Percentiles rank a stretch among this genome's conserved stretches.
Conservation (phyloP, 1,140 invertebrate genomes). For the Thaumatotibia leucotreta region DNA sequence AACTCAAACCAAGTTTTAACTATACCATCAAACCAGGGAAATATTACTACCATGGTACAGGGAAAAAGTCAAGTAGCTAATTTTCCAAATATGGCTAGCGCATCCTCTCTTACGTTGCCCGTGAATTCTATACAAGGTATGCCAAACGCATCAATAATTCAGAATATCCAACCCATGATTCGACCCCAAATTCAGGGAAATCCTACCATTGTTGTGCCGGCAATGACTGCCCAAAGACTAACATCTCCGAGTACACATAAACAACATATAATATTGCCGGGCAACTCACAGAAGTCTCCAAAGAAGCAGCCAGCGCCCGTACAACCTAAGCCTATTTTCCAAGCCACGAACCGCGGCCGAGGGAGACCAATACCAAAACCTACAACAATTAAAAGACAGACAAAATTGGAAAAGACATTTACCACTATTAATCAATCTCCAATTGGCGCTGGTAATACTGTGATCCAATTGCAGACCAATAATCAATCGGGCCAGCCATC, state of each 20-base stretch:
- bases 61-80: conserved; percentile 68
- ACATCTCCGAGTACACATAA: conserved; percentile 68
- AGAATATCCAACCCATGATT: conserved; percentile 71
- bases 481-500: conserved; percentile 76
- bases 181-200: conserved; percentile 67
- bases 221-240: conserved; percentile 67
- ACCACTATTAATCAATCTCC: conserved; percentile 66
- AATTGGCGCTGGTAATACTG: conserved; percentile 60
- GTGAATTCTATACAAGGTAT: conserved; percentile 73
- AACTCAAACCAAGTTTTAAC: conserved; percentile 72
- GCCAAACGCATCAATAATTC: conserved; percentile 63
- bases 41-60: conserved; percentile 61
- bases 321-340: conserved; percentile 73
- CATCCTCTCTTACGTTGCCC: conserved; percentile 66
- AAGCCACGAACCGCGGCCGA: conserved; percentile 59
- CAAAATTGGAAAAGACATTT: conserved; percentile 68
- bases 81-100: conserved; percentile 73
- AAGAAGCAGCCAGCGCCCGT: conserved; percentile 69
- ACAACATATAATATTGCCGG: conserved; percentile 68
- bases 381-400: conserved; percentile 68
- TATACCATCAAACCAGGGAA: conserved; percentile 65
- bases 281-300: conserved; percentile 66
- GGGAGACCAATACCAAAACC: conserved; percentile 69
- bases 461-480: conserved; percentile 72
- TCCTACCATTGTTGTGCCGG: conserved; percentile 70